phyloP scores from a whole-genome alignment of 2,113 vertebrate species.

The Dicrurus megarhynchus region DNA sequence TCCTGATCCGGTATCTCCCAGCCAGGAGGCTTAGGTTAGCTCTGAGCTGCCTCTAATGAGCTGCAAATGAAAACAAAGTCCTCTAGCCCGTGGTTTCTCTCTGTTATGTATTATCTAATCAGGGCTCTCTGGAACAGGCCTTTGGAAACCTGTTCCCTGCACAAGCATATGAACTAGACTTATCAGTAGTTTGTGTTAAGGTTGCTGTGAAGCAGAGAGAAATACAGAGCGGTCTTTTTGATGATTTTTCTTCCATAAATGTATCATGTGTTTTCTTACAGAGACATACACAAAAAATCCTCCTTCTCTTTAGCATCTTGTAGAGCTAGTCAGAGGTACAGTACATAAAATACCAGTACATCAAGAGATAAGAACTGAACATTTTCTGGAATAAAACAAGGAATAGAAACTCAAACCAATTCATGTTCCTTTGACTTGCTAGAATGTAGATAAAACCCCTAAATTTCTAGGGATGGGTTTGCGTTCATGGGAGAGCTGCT shows the following conservation, averaged over 20 bases:
- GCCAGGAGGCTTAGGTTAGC: slow-evolving; percentile 16
- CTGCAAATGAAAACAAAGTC: slow-evolving; percentile 49
- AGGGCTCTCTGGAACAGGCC: neutral
- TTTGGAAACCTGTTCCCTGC: slow-evolving; percentile 1
- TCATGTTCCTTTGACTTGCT: neutral
- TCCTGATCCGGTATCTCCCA: neutral
- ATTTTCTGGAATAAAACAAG: neutral
- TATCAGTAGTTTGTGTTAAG: neutral
- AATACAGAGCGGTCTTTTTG: neutral
- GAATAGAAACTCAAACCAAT: neutral
- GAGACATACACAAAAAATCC: fast-evolving
- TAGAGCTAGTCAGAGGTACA: neutral
- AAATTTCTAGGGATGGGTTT: neutral
- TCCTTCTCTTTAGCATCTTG: neutral
- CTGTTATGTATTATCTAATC: slow-evolving; percentile 27
- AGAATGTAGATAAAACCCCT: neutral
- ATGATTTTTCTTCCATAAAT: neutral
- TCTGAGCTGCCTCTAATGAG: slow-evolving; percentile 19
- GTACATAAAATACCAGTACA: neutral
- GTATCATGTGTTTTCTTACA: neutral
- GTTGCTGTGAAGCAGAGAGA: neutral
- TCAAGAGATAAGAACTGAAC: neutral
- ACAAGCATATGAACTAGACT: neutral
- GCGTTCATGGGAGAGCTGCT: neutral
- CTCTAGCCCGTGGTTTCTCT: neutral